phyloP scores from a whole-genome alignment of 1,140 invertebrate genomes.

The Hermetia illucens region DNA sequence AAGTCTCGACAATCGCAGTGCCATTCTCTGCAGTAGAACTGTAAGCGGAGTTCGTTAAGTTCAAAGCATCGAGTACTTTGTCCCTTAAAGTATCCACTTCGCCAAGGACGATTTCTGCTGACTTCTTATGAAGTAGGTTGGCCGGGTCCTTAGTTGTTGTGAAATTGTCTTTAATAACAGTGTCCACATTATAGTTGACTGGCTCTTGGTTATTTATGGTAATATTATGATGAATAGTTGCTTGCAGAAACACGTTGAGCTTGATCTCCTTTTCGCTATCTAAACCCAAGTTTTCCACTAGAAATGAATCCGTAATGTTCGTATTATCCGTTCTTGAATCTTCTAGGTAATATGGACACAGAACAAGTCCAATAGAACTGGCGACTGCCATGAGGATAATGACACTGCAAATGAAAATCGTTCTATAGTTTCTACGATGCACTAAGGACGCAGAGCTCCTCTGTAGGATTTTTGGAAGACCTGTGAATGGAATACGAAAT shows the following conservation, averaged over 20 bases:
- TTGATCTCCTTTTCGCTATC: slow-evolving; percentile 14
- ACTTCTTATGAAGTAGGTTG: no score
- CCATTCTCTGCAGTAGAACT: not conserved
- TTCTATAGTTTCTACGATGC: slow-evolving; percentile 50
- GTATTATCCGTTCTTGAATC: slow-evolving; percentile 6
- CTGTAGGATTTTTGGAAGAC: slow-evolving; percentile 45
- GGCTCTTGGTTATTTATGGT: slow-evolving; percentile 18
- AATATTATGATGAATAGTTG: slow-evolving; percentile 31
- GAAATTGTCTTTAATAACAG: slow-evolving; percentile 13
- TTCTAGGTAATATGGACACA: slow-evolving; percentile 19
- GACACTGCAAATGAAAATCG: slow-evolving; percentile 64
- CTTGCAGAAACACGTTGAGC: slow-evolving; percentile 26
- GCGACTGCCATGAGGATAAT: slow-evolving; percentile 60
- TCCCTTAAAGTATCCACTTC: slow-evolving; percentile 15
- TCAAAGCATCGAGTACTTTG: slow-evolving; percentile 17
- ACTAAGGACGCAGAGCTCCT: slow-evolving; percentile 58
- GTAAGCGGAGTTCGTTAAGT: slow-evolving; percentile 4
- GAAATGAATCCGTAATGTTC: slow-evolving; percentile 1
- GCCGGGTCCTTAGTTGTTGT: not conserved
- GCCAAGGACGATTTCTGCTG: slow-evolving; percentile 9
- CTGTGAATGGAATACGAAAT: slow-evolving; percentile 12
- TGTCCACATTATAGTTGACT: slow-evolving; percentile 10
- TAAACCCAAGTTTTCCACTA: not conserved
- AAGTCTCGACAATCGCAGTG: not conserved
- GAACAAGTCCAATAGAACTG: slow-evolving; percentile 32